Evolutionary conservation across 2,888 invertebrate genomes (phyloP).

Genomic region (Cerceris ruficornis): DNA sequence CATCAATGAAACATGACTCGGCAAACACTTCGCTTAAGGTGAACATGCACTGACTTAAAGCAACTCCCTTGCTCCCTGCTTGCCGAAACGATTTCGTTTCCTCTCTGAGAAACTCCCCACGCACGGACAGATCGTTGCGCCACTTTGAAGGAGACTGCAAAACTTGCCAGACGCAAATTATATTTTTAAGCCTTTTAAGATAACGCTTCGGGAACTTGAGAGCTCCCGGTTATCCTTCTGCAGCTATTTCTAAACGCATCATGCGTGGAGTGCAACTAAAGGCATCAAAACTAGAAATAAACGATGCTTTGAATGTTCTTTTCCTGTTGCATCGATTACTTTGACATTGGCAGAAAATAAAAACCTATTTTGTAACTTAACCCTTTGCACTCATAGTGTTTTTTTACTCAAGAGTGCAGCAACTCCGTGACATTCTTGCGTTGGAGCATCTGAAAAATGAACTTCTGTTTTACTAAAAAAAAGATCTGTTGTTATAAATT

Average conservation of each 20-base stretch:
- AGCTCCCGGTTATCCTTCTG: constrained; percentile 23
- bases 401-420: too few species aligned
- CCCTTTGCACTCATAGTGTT: too few species aligned
- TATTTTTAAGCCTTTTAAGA: constrained; percentile 33
- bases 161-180: constrained; percentile 22
- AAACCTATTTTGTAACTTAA: too few species aligned
- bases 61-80: constrained; percentile 28
- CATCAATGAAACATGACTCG: constrained; percentile 55
- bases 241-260: constrained; percentile 17
- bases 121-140: background rate
- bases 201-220: constrained; percentile 21
- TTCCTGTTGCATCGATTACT: too few species aligned
- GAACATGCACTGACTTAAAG: constrained; percentile 48
- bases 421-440: too few species aligned
- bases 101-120: background rate
- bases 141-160: background rate
- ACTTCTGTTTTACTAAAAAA: too few species aligned
- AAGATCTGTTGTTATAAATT: too few species aligned
- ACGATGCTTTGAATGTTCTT: background rate
- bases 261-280: background rate
- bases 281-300: background rate
- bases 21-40: constrained; percentile 50
- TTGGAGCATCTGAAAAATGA: too few species aligned
- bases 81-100: constrained; percentile 35
- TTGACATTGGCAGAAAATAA: too few species aligned